Evolutionary conservation across 2,888 invertebrate species (phyloP).

Genomic region (Himalopsyche japonica): DNA sequence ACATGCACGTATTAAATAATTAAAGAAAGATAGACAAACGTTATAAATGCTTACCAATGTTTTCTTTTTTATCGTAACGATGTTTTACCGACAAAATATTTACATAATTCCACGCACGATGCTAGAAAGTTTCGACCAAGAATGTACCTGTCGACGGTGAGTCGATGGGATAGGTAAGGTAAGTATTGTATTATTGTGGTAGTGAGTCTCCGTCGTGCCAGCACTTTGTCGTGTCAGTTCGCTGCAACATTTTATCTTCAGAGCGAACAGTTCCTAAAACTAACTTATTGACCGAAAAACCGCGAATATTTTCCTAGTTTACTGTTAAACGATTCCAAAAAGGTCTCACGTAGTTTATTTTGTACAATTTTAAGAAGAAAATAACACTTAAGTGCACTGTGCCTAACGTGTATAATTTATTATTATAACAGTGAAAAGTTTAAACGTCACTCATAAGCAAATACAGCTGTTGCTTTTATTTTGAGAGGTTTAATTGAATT

Average conservation of each 20-base stretch:
- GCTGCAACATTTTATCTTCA: background rate
- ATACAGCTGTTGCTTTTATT: background rate
- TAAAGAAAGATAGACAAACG: background rate
- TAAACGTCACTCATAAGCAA: slow-evolving; percentile 24
- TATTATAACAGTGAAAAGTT: slow-evolving; percentile 19
- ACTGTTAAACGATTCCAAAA: background rate
- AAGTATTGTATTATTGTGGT: background rate
- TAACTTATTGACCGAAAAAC: background rate
- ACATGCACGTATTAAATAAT: no score
- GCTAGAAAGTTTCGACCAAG: slow-evolving; percentile 15
- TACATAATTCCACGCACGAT: slow-evolving; percentile 5
- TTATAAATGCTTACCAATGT: background rate
- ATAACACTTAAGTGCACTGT: background rate
- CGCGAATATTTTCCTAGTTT: background rate
- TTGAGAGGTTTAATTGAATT: background rate
- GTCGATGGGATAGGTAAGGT: background rate
- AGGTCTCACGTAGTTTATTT: background rate
- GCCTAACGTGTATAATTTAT: background rate
- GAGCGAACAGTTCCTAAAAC: background rate
- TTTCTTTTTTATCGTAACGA: background rate
- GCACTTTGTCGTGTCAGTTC: background rate
- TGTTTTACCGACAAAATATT: background rate
- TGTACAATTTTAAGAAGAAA: background rate
- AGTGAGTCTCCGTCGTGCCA: background rate
- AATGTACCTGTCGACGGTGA: slow-evolving; percentile 12